A percentile compares a stretch with the other conserved stretches of the same genome.
These are phyloP conservation scores for Origma solitaria DNA, from an alignment of 2,113 vertebrate species.

Conservation along the genomic window DNA sequence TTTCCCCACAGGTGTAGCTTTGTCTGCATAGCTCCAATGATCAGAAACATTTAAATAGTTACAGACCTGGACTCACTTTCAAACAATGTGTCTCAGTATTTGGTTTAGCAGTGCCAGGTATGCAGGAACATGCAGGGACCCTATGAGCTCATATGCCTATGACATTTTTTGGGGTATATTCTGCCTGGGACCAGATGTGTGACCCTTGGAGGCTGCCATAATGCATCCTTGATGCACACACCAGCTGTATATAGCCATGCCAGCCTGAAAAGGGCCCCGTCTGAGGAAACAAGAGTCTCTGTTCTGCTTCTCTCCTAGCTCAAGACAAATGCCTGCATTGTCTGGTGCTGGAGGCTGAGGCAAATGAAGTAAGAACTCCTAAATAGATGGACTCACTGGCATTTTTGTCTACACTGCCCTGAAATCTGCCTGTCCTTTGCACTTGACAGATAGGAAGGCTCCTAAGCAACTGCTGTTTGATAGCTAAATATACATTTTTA, in stretches of 20 bases:
- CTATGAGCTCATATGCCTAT: fast-evolving
- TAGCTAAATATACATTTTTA: neutral
- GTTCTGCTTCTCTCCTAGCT: neutral
- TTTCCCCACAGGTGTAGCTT: neutral
- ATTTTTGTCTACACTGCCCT: neutral
- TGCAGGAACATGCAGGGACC: neutral
- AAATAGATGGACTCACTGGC: neutral
- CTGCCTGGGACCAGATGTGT: neutral
- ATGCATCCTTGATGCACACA: neutral
- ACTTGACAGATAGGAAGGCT: neutral
- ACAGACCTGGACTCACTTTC: neutral
- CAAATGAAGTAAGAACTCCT: neutral
- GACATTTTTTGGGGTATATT: neutral
- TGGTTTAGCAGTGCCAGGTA: neutral
- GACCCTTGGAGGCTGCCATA: neutral
- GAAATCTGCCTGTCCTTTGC: neutral
- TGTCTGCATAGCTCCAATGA: neutral
- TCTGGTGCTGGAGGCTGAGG: neutral
- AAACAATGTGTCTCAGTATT: neutral
- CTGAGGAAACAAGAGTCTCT: neutral
- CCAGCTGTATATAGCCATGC: neutral
- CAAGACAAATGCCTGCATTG: neutral
- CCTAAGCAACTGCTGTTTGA: neutral
- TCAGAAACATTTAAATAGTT: neutral
- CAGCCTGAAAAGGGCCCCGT: neutral